Percentiles rank a stretch among this genome's conserved stretches.
These are phyloP conservation scores for Alloscopus bannaensis DNA, from an alignment of 2,888 invertebrate genomes.

Conservation along the genomic window DNA sequence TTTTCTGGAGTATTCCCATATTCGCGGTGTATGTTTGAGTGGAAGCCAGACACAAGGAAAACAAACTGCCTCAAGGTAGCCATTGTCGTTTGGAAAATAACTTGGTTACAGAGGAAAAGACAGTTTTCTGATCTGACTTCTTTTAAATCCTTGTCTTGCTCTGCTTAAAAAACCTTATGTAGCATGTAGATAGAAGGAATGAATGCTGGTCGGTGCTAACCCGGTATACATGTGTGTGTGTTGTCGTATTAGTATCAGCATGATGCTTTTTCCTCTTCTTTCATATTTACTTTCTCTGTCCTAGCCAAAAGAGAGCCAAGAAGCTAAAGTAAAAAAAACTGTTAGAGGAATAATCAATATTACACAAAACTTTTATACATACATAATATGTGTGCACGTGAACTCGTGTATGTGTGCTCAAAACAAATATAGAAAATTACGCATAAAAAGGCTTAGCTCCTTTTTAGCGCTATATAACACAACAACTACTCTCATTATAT, in stretches of 20 bases:
- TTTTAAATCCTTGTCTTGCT: neutral
- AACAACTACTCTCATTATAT: too few relatives aligned
- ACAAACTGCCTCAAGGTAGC: conserved; percentile 16
- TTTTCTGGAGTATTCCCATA: neutral
- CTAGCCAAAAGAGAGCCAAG: conserved; percentile 28
- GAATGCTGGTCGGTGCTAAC: neutral
- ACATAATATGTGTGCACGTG: too few relatives aligned
- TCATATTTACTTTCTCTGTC: conserved; percentile 7
- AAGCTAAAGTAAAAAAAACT: conserved; percentile 42
- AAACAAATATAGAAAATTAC: conserved; percentile 9
- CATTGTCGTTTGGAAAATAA: conserved; percentile 12
- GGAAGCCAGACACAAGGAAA: conserved; percentile 1
- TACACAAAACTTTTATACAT: conserved; percentile 6
- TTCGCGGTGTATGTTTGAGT: neutral
- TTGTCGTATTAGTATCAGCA: conserved; percentile 1
- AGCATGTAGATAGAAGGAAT: conserved; percentile 1
- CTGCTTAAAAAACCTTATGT: neutral
- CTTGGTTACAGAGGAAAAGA: neutral
- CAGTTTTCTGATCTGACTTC: conserved; percentile 1
- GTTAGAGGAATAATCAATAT: conserved; percentile 44
- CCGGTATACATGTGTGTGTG: neutral
- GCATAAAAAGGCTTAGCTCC: conserved; percentile 1
- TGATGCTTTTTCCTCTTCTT: conserved; percentile 6
- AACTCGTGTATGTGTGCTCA: neutral
- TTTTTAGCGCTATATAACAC: conserved; percentile 1